These are phyloP conservation scores for Ochotona princeps DNA, from an alignment of 2,113 vertebrate genomes.

Conservation along the genomic window DNA sequence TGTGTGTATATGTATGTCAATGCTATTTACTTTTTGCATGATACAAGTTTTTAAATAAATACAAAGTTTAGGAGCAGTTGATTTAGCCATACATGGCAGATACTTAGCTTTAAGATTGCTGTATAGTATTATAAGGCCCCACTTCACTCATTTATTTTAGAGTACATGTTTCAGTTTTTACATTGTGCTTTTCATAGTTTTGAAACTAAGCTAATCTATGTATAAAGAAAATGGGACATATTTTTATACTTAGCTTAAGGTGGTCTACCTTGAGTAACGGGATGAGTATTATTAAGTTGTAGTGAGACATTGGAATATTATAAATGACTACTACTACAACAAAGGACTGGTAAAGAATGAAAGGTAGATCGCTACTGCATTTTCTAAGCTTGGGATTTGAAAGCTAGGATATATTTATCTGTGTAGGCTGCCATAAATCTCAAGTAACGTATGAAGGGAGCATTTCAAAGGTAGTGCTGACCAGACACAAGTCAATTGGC, in stretches of 20 bases:
- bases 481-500: conserved; percentile 88
- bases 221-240: conserved; percentile 70
- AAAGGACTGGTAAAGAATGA: conserved; percentile 76
- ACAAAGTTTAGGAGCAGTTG: not conserved
- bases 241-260: conserved; percentile 62
- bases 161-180: conserved; percentile 60
- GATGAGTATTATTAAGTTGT: conserved; percentile 74
- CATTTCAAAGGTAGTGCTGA: conserved; percentile 85
- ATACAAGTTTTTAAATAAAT: conserved; percentile 48
- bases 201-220: conserved; percentile 69
- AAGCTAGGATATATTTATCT: conserved; percentile 86
- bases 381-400: conserved; percentile 81
- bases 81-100: not conserved
- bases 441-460: conserved; percentile 84
- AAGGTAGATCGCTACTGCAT: conserved; percentile 82
- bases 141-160: not conserved
- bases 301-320: conserved; percentile 82
- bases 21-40: conserved; percentile 40
- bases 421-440: conserved; percentile 83
- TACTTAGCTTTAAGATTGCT: conserved; percentile 39
- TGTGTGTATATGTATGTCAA: not conserved
- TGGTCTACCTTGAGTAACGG: conserved; percentile 81
- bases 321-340: conserved; percentile 77
- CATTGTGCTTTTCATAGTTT: conserved; percentile 69
- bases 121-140: conserved; percentile 41